Percentiles rank a stretch among this genome's conserved stretches.
phyloP scores from a whole-genome alignment of 2,797 vertebrate species.

The Echeneis naucrates region DNA sequence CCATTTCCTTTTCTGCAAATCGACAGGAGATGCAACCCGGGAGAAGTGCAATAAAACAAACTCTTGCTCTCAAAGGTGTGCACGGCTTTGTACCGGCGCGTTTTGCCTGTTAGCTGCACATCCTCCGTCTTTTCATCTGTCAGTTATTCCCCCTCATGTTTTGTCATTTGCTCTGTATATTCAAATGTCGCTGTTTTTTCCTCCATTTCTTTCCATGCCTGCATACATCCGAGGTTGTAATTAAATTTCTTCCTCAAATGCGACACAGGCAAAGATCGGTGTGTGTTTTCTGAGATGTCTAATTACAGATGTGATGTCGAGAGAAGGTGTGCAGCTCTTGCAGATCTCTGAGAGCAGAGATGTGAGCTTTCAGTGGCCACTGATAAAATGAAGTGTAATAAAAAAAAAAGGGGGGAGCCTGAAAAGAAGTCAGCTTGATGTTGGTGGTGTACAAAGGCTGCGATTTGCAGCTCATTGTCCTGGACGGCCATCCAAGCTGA shows the following conservation, averaged over 20 bases:
- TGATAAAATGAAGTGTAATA: conserved; percentile 11
- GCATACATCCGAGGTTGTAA: conserved; percentile 81
- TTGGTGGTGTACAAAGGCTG: not conserved
- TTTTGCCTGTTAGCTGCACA: conserved; percentile 87
- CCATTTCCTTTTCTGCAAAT: conserved; percentile 72
- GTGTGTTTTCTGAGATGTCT: conserved; percentile 40
- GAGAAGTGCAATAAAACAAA: conserved; percentile 87
- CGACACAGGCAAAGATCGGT: conserved; percentile 38
- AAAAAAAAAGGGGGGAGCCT: not conserved
- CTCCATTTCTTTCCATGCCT: conserved; percentile 54
- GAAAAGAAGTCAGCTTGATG: conserved; percentile 4
- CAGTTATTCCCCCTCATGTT: conserved; percentile 85
- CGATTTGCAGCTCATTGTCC: not conserved
- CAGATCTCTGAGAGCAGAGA: conserved; percentile 34
- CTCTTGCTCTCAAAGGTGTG: conserved; percentile 85
- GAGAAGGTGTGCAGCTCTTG: conserved; percentile 40
- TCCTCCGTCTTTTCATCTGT: conserved; percentile 89
- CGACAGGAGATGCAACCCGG: conserved; percentile 85
- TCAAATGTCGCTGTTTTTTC: conserved; percentile 82
- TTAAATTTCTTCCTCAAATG: conserved; percentile 80
- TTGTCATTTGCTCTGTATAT: conserved; percentile 85
- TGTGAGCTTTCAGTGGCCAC: conserved; percentile 38
- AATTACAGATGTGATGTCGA: conserved; percentile 57
- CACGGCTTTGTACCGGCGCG: conserved; percentile 84
- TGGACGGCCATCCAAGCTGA: too few relatives aligned